These are phyloP conservation scores for Eublepharis macularius DNA, from an alignment of 2,113 vertebrate species.

Conservation along the genomic window DNA sequence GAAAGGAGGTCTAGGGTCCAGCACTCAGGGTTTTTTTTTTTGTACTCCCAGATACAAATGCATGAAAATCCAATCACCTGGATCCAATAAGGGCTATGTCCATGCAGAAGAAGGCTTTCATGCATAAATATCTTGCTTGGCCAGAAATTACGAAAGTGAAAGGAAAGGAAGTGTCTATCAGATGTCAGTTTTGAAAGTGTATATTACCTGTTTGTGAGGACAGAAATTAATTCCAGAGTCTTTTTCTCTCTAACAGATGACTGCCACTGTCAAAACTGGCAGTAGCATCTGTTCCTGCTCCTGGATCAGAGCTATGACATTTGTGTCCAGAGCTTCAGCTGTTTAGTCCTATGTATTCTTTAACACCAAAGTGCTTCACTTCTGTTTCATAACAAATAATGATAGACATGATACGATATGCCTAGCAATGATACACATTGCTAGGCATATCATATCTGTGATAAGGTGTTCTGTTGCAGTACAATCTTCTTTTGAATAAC, in stretches of 20 bases:
- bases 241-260: background rate
- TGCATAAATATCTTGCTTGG: background rate
- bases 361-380: conserved; percentile 23
- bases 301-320: background rate
- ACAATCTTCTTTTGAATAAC: conserved; percentile 14
- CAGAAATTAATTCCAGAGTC: background rate
- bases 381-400: conserved; percentile 32
- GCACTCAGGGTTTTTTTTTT: too few species aligned
- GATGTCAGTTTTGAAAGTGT: background rate
- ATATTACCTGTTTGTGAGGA: background rate
- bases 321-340: background rate
- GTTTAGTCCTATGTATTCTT: conserved; percentile 24
- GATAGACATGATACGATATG: too few species aligned
- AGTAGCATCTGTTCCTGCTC: background rate
- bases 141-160: background rate
- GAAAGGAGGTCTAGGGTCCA: too few species aligned
- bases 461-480: conserved; percentile 6
- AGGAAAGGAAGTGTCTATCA: background rate
- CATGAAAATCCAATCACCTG: too few species aligned
- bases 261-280: background rate
- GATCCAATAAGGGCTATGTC: background rate
- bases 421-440: too few species aligned
- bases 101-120: background rate
- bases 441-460: conserved; percentile 25
- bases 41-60: too few species aligned